A percentile compares a stretch with the other conserved stretches of the same genome.
These are phyloP conservation scores for Cyprinodon diabolis DNA, from an alignment of 2,797 vertebrate genomes.

Conservation along the genomic window DNA sequence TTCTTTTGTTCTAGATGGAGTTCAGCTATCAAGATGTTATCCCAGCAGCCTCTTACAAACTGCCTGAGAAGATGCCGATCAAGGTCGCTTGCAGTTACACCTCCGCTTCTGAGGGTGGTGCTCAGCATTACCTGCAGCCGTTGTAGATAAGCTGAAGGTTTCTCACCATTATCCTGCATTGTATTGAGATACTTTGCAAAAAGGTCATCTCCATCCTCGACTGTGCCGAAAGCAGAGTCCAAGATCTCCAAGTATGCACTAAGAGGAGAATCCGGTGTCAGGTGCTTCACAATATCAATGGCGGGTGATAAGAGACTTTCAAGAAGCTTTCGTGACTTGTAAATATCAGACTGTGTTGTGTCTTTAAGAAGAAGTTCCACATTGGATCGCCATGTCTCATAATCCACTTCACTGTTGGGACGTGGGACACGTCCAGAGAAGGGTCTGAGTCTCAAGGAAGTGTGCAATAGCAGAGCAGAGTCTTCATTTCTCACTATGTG, in stretches of 20 bases:
- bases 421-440: not conserved
- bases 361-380: not conserved
- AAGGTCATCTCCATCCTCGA: not conserved
- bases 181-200: conserved; percentile 2
- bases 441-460: not conserved
- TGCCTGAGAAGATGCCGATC: not conserved
- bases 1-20: conserved; percentile 4
- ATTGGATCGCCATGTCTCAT: not conserved
- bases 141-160: not conserved
- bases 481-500: not conserved
- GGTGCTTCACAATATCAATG: not conserved
- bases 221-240: not conserved
- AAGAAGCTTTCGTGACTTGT: not conserved
- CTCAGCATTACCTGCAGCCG: not conserved
- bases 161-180: not conserved
- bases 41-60: not conserved
- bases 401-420: not conserved
- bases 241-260: not conserved
- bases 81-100: not conserved
- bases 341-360: not conserved
- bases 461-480: not conserved
- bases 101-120: not conserved
- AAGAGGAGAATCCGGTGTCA: not conserved
- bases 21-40: not conserved
- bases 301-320: not conserved